Evolutionary conservation across 2,797 vertebrate genomes (phyloP).

Genomic region (Melopsittacus undulatus): DNA sequence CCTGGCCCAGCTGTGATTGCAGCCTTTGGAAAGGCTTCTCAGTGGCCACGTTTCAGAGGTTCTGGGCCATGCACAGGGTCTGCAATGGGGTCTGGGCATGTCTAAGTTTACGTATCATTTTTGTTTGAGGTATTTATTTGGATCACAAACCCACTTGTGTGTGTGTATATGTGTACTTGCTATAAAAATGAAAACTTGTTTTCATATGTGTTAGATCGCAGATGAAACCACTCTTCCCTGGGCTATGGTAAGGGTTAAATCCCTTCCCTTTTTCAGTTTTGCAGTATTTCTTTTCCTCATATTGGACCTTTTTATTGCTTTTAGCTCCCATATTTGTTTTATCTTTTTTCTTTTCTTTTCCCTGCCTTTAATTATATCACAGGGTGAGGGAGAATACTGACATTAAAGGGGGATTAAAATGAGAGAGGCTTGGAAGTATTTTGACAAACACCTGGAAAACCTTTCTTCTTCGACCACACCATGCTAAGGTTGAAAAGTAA

Average conservation of each 20-base stretch:
- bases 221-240: background rate
- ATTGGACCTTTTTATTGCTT: background rate
- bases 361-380: background rate
- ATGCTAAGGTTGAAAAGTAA: background rate
- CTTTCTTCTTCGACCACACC: background rate
- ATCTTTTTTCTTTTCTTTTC: no score
- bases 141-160: background rate
- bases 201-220: background rate
- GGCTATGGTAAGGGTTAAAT: background rate
- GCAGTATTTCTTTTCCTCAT: background rate
- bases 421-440: background rate
- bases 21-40: background rate
- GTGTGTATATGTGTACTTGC: background rate
- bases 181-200: background rate
- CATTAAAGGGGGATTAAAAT: background rate
- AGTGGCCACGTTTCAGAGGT: background rate
- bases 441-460: background rate
- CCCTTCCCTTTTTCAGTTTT: background rate
- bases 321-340: background rate
- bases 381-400: background rate
- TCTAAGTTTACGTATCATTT: rapidly evolving
- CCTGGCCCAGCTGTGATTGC: background rate
- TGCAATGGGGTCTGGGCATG: background rate
- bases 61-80: background rate
- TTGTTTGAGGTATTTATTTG: background rate